Conservation (phyloP, 2,113 vertebrate species). For the Hyperoodon ampullatus region DNA sequence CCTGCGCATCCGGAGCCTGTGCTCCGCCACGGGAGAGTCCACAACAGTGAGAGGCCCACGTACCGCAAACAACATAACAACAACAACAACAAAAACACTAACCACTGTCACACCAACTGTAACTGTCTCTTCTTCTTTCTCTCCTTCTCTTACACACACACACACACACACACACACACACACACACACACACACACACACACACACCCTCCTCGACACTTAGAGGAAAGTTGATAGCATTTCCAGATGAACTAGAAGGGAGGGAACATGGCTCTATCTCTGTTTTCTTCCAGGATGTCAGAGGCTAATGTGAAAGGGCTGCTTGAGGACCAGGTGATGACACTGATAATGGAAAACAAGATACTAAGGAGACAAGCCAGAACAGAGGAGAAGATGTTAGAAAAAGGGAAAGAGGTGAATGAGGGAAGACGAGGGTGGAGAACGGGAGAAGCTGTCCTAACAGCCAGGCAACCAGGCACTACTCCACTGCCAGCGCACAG, state of each 20-base stretch:
- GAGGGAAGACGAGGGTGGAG: background rate
- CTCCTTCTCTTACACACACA: background rate
- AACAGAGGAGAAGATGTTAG: background rate
- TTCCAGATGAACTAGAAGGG: background rate
- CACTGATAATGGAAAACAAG: background rate
- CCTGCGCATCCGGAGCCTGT: too few relatives aligned
- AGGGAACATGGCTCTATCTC: background rate
- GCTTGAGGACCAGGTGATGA: background rate
- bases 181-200: too few relatives aligned
- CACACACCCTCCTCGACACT: background rate
- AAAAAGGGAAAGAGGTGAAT: background rate
- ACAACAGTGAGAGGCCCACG: too few relatives aligned
- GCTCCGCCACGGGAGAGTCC: too few relatives aligned
- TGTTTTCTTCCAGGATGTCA: background rate
- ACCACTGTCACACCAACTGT: background rate
- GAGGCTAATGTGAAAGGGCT: background rate
- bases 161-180: too few relatives aligned
- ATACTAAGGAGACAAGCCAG: background rate
- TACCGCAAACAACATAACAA: too few relatives aligned
- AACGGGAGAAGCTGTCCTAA: background rate
- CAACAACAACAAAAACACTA: background rate
- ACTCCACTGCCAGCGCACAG: accelerated
- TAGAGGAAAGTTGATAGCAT: background rate
- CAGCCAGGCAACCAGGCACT: background rate
- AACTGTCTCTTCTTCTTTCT: background rate